These are phyloP conservation scores for Phenacoccus solenopsis DNA, from an alignment of 1,140 invertebrate species.

Conservation along the genomic window DNA sequence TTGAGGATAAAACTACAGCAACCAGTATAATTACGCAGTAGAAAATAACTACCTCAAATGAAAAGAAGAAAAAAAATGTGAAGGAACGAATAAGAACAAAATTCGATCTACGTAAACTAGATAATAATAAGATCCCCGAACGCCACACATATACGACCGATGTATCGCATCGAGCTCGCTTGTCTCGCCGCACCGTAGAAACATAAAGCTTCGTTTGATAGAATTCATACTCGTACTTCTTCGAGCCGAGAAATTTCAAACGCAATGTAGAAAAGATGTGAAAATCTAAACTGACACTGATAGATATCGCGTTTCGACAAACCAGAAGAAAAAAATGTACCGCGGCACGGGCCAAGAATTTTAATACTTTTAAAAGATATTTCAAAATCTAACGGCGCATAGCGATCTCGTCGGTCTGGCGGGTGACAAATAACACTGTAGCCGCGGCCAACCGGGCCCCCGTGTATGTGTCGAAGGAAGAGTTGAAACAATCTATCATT, in stretches of 20 bases:
- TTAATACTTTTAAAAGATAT: constrained; percentile 16
- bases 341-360: constrained; percentile 11
- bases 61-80: no score
- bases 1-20: no score
- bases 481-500: constrained; percentile 14
- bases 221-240: background rate
- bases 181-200: no score
- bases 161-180: no score
- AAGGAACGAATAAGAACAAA: no score
- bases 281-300: background rate
- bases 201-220: background rate
- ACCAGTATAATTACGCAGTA: no score
- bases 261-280: background rate
- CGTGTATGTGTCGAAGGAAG: constrained; percentile 9
- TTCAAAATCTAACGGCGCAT: constrained; percentile 8
- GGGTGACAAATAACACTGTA: constrained; percentile 6
- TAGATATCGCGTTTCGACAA: constrained; percentile 16
- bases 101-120: no score
- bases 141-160: no score
- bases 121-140: no score
- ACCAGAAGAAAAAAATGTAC: constrained; percentile 8
- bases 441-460: background rate
- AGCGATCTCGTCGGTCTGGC: background rate
- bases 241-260: no score
- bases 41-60: no score